Percentiles rank a stretch among this genome's conserved stretches.
Conservation (phyloP, 2,113 vertebrate genomes). For the Struthio camelus region DNA sequence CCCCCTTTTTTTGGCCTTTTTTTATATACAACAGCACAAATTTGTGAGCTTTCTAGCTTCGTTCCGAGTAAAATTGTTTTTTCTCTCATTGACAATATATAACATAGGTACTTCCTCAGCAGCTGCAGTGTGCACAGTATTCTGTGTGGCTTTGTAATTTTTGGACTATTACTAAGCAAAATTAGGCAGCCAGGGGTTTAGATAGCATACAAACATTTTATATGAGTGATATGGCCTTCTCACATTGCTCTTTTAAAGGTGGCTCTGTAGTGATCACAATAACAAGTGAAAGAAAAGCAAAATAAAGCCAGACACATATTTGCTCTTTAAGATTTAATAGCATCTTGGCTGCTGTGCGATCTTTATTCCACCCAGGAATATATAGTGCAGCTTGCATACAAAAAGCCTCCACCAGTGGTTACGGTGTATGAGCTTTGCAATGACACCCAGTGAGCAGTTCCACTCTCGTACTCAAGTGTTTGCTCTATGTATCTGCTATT, state of each 20-base stretch:
- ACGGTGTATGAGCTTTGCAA: not conserved
- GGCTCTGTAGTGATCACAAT: not conserved
- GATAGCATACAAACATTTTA: not conserved
- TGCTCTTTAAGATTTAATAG: not conserved
- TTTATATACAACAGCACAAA: not conserved
- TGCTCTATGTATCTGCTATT: not conserved
- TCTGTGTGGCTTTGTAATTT: not conserved
- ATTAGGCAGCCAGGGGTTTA: not conserved
- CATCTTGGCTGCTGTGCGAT: not conserved
- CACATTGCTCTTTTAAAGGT: not conserved
- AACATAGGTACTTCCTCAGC: not conserved
- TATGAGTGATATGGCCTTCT: not conserved
- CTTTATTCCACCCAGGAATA: not conserved
- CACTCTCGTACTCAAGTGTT: not conserved
- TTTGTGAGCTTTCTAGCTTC: not conserved
- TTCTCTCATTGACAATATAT: not conserved
- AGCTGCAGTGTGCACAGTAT: not conserved
- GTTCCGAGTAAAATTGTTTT: not conserved
- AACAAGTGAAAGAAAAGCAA: not conserved
- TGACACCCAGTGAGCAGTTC: not conserved
- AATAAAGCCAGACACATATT: not conserved
- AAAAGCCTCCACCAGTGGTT: not conserved
- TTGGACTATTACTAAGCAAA: not conserved
- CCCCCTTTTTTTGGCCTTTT: not conserved
- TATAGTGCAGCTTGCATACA: not conserved